Evolutionary conservation across 1,140 invertebrate genomes (phyloP).

Genomic region (Theocolax elegans): DNA sequence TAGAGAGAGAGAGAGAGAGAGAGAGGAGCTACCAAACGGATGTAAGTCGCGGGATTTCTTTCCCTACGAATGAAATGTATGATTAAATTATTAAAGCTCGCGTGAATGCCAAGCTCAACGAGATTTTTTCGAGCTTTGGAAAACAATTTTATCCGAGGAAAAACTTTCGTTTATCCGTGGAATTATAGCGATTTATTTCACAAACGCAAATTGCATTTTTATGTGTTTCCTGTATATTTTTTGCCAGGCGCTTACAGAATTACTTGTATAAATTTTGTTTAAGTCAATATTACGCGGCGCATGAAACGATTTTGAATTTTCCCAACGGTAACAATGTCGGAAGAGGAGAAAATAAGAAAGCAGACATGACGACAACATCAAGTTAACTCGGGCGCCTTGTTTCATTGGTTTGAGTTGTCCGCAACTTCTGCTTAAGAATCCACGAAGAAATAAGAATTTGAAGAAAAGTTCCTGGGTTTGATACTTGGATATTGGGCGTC

Average conservation of each 20-base stretch:
- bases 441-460: not conserved
- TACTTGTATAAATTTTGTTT: not conserved
- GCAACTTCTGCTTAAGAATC: not conserved
- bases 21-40: not conserved
- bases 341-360: not conserved
- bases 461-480: constrained; percentile 9
- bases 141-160: constrained; percentile 8
- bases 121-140: constrained; percentile 24
- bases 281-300: not conserved
- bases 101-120: not conserved
- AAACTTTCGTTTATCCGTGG: not conserved
- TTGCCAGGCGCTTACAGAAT: not conserved
- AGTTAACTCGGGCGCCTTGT: not conserved
- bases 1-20: too few relatives aligned
- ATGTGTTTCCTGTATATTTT: not conserved
- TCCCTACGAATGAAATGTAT: constrained; percentile 23
- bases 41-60: constrained; percentile 21
- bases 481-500: not conserved
- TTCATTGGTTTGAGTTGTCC: constrained; percentile 10
- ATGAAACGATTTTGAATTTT: too few relatives aligned
- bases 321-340: not conserved
- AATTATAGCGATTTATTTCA: not conserved
- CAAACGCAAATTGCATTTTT: constrained; percentile 14
- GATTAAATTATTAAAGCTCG: constrained; percentile 39
- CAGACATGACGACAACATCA: not conserved